Base-by-base conservation (phyloP, 2,797 vertebrate species). In the Arnoldichthys spilopterus region DNA sequence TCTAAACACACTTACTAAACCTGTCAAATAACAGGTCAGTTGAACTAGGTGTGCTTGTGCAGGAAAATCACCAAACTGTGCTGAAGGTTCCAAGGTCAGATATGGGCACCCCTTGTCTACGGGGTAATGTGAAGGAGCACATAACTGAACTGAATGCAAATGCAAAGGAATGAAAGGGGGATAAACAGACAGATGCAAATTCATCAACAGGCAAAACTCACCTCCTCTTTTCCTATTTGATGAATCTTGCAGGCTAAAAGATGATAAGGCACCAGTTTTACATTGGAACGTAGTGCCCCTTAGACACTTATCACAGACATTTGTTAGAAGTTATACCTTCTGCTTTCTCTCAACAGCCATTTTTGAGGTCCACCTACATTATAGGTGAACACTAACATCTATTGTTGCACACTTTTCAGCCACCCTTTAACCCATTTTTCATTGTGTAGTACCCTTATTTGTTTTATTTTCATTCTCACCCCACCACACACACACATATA, bases 221-320 rank as follows among this genome's bases (percentile, higher is more conserved):
- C n/a, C 49, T 66, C 34, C 77, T 71, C 58, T 24, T 56, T 66
- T 37, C 66, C 16, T 56, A 53, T 16, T 64, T 61, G 47, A 51
- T 47, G 49, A 59, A 56, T 47, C 67, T 69, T 56, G 37, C 76
- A 78, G 59, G 20, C 18, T 30, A 11, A n/a, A 7, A 9, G 32
- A 32, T 18, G 34, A 72, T 78, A 72, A 32, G 61, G 22, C 49
- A 58, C 32, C 43, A 51, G 32, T 47, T 63, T 37, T 45, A 34
- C 24, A 70, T 51, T 66, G 34, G 58, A 71, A 45, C 54, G 43
- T 43, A 47, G 64, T 61, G 28, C 18, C 61, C 32, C 8, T 32
- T 11, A 37, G 61, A 63, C 61, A 63, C 61, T 32, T n/a, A 32
- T 34, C 61, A 37, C 20, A 37, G 16, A 34, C 9, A 22, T 62